These are phyloP conservation scores for Euphydryas editha DNA, from an alignment of 2,888 invertebrate species.

Conservation along the genomic window DNA sequence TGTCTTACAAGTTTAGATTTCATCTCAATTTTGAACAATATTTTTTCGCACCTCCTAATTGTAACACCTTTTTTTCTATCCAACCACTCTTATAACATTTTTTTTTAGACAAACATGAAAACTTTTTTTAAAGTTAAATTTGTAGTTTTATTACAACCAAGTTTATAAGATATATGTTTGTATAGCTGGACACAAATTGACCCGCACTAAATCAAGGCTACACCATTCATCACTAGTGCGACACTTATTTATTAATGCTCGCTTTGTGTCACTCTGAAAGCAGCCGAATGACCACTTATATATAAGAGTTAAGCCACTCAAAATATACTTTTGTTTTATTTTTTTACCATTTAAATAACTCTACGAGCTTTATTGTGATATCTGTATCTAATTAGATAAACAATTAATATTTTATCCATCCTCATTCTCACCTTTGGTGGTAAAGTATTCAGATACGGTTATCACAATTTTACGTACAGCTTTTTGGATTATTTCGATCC, in stretches of 20 bases:
- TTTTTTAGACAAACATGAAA: constrained; percentile 28
- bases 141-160: constrained; percentile 70
- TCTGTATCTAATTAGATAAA: constrained; percentile 75
- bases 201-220: constrained; percentile 74
- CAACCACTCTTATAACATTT: constrained; percentile 37
- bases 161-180: constrained; percentile 58
- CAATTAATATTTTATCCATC: constrained; percentile 35
- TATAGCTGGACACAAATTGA: constrained; percentile 61
- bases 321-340: constrained; percentile 19
- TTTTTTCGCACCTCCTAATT: constrained; percentile 75
- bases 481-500: constrained; percentile 47
- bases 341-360: constrained; percentile 33
- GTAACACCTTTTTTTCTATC: constrained; percentile 49
- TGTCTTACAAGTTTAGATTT: constrained; percentile 76
- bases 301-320: constrained; percentile 28
- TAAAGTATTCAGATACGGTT: constrained; percentile 59
- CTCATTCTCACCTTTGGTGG: constrained; percentile 63
- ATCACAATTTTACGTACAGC: constrained; percentile 55
- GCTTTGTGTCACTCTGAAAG: constrained; percentile 47
- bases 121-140: constrained; percentile 45
- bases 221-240: constrained; percentile 72
- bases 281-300: constrained; percentile 50
- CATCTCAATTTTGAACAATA: constrained; percentile 65
- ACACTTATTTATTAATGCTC: constrained; percentile 64
- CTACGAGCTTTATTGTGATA: constrained; percentile 69